Percentiles rank a stretch among this genome's conserved stretches.
phyloP scores from a whole-genome alignment of 2,888 invertebrate genomes.

The Pristionchus mayeri region DNA sequence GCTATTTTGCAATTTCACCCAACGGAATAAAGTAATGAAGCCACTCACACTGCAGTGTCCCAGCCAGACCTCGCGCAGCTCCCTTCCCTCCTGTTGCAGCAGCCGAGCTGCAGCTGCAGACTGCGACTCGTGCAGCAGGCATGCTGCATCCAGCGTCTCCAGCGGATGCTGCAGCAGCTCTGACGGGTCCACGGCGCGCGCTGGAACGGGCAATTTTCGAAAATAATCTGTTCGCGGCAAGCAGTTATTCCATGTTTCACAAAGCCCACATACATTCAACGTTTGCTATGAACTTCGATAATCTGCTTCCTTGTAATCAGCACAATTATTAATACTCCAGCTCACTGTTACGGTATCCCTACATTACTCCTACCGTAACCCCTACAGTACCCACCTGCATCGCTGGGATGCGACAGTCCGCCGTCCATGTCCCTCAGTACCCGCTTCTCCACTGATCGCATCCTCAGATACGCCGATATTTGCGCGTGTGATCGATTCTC shows the following conservation, averaged over 20 bases:
- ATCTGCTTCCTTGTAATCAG: no score
- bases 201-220: background rate
- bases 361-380: background rate
- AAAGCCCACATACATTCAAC: no score
- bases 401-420: slow-evolving; percentile 17
- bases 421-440: slow-evolving; percentile 39
- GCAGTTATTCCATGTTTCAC: no score
- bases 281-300: no score
- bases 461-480: slow-evolving; percentile 32
- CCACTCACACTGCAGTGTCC: slow-evolving; percentile 22
- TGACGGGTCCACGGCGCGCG: background rate
- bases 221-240: no score
- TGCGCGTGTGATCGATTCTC: background rate
- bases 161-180: slow-evolving; percentile 38
- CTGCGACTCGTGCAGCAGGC: slow-evolving; percentile 30
- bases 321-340: background rate
- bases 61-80: slow-evolving; percentile 35
- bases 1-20: no score
- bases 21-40: no score
- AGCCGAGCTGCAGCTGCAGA: background rate
- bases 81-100: background rate
- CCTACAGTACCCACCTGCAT: background rate
- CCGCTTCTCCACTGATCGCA: slow-evolving; percentile 26
- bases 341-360: background rate
- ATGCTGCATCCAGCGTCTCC: slow-evolving; percentile 12